Base-by-base conservation (phyloP, 2,797 vertebrate species). In the Mergus octosetaceus region DNA sequence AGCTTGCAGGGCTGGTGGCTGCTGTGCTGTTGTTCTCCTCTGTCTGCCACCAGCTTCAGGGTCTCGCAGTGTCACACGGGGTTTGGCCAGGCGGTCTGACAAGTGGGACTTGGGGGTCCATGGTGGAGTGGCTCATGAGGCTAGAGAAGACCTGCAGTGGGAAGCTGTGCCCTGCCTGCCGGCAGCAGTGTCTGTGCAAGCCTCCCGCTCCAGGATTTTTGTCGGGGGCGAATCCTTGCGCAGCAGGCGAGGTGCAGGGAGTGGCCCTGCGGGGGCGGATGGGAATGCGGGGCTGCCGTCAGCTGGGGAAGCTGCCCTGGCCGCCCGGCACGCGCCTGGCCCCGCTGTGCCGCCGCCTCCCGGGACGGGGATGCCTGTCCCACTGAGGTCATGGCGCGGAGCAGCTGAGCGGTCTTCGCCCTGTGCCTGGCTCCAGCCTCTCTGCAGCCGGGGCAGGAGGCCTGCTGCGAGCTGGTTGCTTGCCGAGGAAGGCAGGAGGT, bases 31-130 rank as follows among this genome's bases (percentile, higher is more conserved):
- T 34, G 21, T 17, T 53, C 34, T 24, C 4, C 25, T 9, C n/a
- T 0, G 28, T 11, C 34, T 47, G 24, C 38, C 51, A 19, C 41
- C 58, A 38, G 62, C 28, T 65, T 3, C 5, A 1, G n/a, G 12
- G 38, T 21, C 30, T 28, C 8, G 20, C 18, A 3, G 16, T 14
- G 6, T 58, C 10, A 0, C 13, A 1, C 0, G 7, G 18, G 20
- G 18, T 36, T 85, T 34, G 56, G n/a, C 57, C 3, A 3, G 57
- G 65, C 15, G 6, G 53, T 34, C 38, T 2, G 10, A 10, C 39
- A 21, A 47, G 39, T 15, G 39, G 28, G 38, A 28, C 30, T 64
- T 43, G 62, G 0, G 18, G 51, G 30, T 19, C 28, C 28, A 21
- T 20, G 9, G 28, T 13, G 13, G 62, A 32, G 62, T 32, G 60